Base-by-base conservation (phyloP, 2,888 invertebrate genomes). In the Nemotelus pantherinus region DNA sequence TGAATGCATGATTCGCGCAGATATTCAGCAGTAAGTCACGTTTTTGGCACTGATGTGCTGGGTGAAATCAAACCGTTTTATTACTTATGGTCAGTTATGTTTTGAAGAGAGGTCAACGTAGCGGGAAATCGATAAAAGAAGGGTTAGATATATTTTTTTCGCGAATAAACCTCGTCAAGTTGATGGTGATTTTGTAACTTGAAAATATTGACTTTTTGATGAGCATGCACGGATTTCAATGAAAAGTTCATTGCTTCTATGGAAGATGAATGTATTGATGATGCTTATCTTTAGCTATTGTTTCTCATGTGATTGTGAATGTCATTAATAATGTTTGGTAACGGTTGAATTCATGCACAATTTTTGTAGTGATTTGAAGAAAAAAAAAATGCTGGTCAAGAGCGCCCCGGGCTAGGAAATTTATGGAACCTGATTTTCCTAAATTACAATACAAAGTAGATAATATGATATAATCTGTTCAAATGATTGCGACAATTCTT, bases 41-140 rank as follows among this genome's bases (percentile, higher is more conserved):
- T 60, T 74, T 72, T 63, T 10, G 63, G 41, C 7, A 25, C 72
- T 45, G 72, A 25, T 25, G 25, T 25, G 25, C n/a, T 72, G 10
- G 47, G 3, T 41, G 10, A 25, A 25, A 10, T 57, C 41, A 41
- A 74, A 74, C 60, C 41, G 60, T 74, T 60, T 39, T 63, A 63
- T 63, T 9, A 39, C 60, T 60, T 55, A 60, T 74, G 74, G 63
- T 74, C 74, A 74, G 74, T 74, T 74, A 74, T 60, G 48, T 74
- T 71, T 53, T 71, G 55, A 9, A 44, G 9, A 3, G 43, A 3
- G 63, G 41, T 63, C 41, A 43, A 43, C 41, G 63, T 5, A n/a
- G 41, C 4, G 25, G 63, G 43, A 53, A 63, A 25, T 39, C 43
- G 63, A 63, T 63, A 7, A 63, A 63, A 43, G 25, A 25, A 53